Conservation (phyloP, 2,113 vertebrate genomes). For the Bubo blakistoni region DNA sequence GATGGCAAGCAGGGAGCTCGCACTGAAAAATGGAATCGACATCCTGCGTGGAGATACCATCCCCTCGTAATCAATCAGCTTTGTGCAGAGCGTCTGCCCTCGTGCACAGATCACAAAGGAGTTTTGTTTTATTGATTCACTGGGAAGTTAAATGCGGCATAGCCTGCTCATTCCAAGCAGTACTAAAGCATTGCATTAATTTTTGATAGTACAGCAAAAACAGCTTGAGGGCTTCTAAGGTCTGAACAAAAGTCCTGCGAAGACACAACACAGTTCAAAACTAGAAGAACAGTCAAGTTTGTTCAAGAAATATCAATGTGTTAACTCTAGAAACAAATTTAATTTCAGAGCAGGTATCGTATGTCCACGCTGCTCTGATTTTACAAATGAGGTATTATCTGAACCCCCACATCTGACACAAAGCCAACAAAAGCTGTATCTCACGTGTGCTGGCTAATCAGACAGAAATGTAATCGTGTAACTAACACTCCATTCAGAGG, state of each 20-base stretch:
- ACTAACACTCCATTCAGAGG: neutral
- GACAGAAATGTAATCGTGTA: neutral
- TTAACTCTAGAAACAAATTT: neutral
- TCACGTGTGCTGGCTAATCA: neutral
- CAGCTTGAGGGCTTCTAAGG: neutral
- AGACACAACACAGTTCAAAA: neutral
- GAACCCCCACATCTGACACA: neutral
- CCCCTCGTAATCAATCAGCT: neutral
- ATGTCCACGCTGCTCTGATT: neutral
- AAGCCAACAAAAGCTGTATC: neutral
- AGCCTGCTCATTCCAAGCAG: neutral
- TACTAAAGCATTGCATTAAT: neutral
- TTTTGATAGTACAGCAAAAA: neutral
- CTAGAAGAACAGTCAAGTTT: neutral
- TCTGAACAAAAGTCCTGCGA: neutral
- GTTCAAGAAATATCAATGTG: neutral
- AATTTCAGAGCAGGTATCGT: neutral
- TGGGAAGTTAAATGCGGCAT: neutral
- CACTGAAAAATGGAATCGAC: neutral
- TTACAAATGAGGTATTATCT: neutral
- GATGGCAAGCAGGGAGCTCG: neutral
- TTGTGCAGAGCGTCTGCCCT: neutral
- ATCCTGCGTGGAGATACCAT: neutral
- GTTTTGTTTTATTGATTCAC: neutral
- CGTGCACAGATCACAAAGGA: neutral